Conservation (phyloP, 2,797 vertebrate species). For the Sebastes ruberrimus region DNA sequence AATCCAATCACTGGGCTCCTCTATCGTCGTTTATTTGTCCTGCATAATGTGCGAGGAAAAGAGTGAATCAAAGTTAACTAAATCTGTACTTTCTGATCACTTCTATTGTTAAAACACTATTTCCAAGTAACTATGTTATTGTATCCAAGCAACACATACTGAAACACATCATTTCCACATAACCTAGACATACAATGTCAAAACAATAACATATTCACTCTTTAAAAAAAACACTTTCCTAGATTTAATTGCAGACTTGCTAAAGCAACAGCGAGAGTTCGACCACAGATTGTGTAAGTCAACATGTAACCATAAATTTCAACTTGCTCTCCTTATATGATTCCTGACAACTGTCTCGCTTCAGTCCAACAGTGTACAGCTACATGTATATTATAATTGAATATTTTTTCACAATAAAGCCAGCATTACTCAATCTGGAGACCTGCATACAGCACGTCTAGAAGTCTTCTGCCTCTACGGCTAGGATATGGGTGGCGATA, state of each 20-base stretch:
- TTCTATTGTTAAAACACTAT: slow-evolving; percentile 10
- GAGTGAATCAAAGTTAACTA: slow-evolving; percentile 41
- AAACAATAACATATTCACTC: not conserved
- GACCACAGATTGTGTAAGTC: slow-evolving; percentile 7
- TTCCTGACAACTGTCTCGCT: slow-evolving; percentile 69
- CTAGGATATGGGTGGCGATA: not conserved
- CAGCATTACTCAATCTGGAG: slow-evolving; percentile 72
- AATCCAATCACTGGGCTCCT: slow-evolving; percentile 60
- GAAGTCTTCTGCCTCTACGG: not conserved
- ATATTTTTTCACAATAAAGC: slow-evolving; percentile 79
- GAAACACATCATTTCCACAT: not conserved
- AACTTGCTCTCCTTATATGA: slow-evolving; percentile 60
- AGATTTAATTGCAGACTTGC: slow-evolving; percentile 15
- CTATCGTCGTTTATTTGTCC: slow-evolving; percentile 52
- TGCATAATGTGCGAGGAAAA: slow-evolving; percentile 25
- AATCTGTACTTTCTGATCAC: slow-evolving; percentile 32
- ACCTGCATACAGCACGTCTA: slow-evolving; percentile 49
- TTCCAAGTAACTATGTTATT: slow-evolving; percentile 6
- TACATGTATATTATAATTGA: slow-evolving; percentile 77
- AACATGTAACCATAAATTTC: slow-evolving; percentile 53
- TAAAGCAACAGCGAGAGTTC: not conserved
- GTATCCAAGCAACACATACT: not conserved
- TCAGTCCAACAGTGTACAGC: slow-evolving; percentile 77
- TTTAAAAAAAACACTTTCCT: not conserved
- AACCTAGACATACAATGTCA: not conserved